phyloP scores from a whole-genome alignment of 2,113 vertebrate species.

The Ictidomys tridecemlineatus region DNA sequence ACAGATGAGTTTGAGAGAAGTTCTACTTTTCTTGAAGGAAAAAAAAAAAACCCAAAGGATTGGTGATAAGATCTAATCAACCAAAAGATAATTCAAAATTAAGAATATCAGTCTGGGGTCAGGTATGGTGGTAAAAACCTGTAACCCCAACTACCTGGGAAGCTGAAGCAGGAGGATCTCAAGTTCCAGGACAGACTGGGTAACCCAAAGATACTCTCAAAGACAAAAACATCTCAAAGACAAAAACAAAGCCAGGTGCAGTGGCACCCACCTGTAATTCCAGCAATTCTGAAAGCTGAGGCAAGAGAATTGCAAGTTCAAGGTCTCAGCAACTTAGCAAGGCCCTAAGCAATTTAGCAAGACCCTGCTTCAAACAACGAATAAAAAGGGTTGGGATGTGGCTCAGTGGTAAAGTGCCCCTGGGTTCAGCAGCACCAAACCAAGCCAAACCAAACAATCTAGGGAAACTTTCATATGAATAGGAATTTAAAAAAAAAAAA shows the following conservation, averaged over 20 bases:
- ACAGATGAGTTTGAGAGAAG: not conserved
- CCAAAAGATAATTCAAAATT: constrained; percentile 37
- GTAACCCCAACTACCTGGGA: not conserved
- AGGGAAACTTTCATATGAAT: not conserved
- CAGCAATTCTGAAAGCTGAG: too few species aligned
- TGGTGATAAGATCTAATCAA: constrained; percentile 16
- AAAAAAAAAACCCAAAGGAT: not conserved
- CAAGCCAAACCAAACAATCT: not conserved
- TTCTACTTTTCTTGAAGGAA: not conserved
- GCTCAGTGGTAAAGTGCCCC: too few species aligned
- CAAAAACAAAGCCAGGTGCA: not conserved
- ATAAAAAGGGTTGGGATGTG: too few species aligned
- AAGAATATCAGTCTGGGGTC: not conserved
- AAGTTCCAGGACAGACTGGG: not conserved
- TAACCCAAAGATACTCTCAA: not conserved
- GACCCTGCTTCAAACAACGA: too few species aligned
- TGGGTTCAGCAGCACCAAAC: too few species aligned
- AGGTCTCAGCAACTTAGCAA: too few species aligned
- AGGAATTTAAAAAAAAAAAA: not conserved
- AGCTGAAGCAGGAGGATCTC: not conserved
- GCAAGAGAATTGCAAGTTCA: too few species aligned
- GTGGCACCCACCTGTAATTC: too few species aligned
- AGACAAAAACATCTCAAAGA: not conserved
- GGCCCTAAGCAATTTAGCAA: too few species aligned
- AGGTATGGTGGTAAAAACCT: not conserved